A percentile compares a stretch with the other conserved stretches of the same genome.
Evolutionary conservation across 1,140 invertebrate genomes (phyloP).

Genomic region (Leptopilina boulardi): DNA sequence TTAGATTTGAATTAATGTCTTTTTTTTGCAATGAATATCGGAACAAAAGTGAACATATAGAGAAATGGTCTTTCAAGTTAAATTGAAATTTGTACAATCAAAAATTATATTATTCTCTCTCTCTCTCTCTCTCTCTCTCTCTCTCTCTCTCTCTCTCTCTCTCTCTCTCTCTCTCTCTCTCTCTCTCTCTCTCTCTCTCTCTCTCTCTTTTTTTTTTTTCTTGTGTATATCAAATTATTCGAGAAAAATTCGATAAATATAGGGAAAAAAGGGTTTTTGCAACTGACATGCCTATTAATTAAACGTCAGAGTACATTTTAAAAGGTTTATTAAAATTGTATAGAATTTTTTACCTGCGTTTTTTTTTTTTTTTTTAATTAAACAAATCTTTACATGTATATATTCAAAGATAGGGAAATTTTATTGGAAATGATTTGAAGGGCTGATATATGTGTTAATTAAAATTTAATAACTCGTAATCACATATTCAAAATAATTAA

Average conservation of each 20-base stretch:
- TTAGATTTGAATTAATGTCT: conserved; percentile 15
- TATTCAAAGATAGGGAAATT: not conserved
- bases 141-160: no score
- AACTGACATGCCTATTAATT: no score
- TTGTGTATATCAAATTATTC: no score
- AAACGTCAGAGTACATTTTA: no score
- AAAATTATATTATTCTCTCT: not conserved
- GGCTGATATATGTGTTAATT: not conserved
- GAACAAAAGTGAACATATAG: conserved; percentile 8
- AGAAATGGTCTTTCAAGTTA: not conserved
- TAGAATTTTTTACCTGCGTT: not conserved
- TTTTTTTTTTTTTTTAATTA: not conserved
- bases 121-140: no score
- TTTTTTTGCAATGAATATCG: conserved; percentile 27
- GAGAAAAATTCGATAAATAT: no score
- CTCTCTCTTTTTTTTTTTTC: no score
- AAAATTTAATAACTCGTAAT: not conserved
- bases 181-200: no score
- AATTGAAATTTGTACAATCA: not conserved
- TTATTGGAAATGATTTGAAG: not conserved
- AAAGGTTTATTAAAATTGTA: not conserved
- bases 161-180: no score
- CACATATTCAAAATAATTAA: not conserved
- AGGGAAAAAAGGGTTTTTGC: no score
- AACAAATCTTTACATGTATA: not conserved